These are phyloP conservation scores for Glareola pratincola DNA, from an alignment of 2,113 vertebrate genomes.

Conservation along the genomic window DNA sequence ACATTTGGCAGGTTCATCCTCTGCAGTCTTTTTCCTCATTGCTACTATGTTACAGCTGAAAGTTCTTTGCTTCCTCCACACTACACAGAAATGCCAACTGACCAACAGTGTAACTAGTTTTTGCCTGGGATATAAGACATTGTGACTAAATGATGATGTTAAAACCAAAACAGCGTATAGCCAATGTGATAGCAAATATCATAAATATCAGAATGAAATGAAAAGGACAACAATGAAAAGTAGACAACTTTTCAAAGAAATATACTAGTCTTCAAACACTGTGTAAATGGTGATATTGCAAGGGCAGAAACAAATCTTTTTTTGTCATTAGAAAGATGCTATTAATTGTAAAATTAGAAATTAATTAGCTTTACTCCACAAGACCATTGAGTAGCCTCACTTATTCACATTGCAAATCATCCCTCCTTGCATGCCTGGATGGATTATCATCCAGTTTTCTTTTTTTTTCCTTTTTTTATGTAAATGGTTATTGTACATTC, in stretches of 20 bases:
- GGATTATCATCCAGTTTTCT: neutral
- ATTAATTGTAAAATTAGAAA: conserved; percentile 41
- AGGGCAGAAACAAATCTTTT: neutral
- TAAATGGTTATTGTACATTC: conserved; percentile 38
- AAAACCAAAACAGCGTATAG: neutral
- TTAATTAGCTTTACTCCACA: neutral
- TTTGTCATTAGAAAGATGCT: neutral
- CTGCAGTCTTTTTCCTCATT: neutral
- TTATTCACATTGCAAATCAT: neutral
- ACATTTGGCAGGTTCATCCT: neutral
- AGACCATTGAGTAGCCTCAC: neutral
- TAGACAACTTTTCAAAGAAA: neutral
- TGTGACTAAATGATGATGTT: neutral
- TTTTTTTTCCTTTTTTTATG: conserved; percentile 2
- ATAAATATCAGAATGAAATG: neutral
- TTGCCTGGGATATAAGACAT: neutral
- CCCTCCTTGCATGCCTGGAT: neutral
- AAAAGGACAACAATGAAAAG: too few species aligned
- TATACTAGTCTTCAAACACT: neutral
- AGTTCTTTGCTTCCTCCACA: neutral
- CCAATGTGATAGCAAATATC: neutral
- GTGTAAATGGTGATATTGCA: neutral
- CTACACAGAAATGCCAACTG: neutral
- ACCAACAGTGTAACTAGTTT: neutral
- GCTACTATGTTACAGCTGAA: neutral